Percentiles rank a stretch among this genome's conserved stretches.
These are phyloP conservation scores for Sebastiscus tertius DNA, from an alignment of 2,797 vertebrate genomes.

Conservation along the genomic window DNA sequence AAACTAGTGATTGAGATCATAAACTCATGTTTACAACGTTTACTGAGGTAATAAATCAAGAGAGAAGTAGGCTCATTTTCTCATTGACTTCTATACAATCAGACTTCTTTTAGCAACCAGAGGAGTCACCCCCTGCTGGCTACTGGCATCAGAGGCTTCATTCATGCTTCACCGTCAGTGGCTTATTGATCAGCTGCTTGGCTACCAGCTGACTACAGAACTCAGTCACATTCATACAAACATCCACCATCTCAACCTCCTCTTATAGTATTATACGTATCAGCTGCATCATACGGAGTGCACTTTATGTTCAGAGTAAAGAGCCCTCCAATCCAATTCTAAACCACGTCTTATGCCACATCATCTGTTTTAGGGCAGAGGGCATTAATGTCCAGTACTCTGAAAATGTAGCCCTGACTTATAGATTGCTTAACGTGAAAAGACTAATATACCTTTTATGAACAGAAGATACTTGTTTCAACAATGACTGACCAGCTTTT, in stretches of 20 bases:
- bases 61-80: too few relatives aligned
- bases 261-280: background rate
- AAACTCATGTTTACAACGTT: too few relatives aligned
- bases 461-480: background rate
- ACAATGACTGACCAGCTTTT: background rate
- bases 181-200: background rate
- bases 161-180: background rate
- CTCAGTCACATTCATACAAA: background rate
- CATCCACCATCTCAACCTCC: background rate
- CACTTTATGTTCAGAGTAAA: background rate
- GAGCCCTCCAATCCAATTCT: background rate
- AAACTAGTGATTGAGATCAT: too few relatives aligned
- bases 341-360: conserved; percentile 1
- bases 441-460: background rate
- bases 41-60: too few relatives aligned
- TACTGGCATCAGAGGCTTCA: background rate
- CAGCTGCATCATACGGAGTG: background rate
- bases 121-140: too few relatives aligned
- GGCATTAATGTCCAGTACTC: background rate
- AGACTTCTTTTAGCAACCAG: too few relatives aligned
- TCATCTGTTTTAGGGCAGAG: conserved; percentile 9
- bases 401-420: background rate
- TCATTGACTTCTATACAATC: too few relatives aligned
- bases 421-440: background rate
- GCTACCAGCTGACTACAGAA: background rate